phyloP scores from a whole-genome alignment of 2,888 invertebrate genomes.

The Sialis lutaria region DNA sequence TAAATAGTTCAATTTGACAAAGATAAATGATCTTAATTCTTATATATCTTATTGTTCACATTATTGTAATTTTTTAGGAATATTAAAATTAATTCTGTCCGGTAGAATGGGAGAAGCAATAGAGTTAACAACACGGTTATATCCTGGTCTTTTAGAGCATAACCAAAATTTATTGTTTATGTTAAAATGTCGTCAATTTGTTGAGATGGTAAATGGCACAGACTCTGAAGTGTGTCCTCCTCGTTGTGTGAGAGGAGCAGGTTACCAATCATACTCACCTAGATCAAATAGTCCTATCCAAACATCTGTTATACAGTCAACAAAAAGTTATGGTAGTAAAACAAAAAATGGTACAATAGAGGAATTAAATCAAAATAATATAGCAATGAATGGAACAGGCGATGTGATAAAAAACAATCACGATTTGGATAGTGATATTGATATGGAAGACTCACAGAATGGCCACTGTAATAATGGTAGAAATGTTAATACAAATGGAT shows the following conservation, averaged over 20 bases:
- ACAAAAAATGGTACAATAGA: conserved; percentile 20
- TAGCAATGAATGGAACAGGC: conserved; percentile 22
- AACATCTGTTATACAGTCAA: conserved; percentile 73
- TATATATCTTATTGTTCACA: too few relatives aligned
- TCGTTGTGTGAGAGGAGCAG: conserved; percentile 20
- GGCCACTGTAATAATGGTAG: conserved; percentile 22
- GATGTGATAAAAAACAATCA: conserved; percentile 20
- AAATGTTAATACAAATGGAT: conserved; percentile 28
- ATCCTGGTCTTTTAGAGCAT: conserved; percentile 83
- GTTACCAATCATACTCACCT: conserved; percentile 9
- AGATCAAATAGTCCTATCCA: conserved; percentile 37
- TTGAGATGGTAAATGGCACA: conserved; percentile 93
- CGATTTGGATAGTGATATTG: conserved; percentile 32
- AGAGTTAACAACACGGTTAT: conserved; percentile 70
- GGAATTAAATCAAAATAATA: conserved; percentile 32
- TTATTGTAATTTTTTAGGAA: conserved; percentile 38
- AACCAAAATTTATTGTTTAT: conserved; percentile 86
- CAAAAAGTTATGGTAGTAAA: conserved; percentile 30
- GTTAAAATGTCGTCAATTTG: conserved; percentile 95
- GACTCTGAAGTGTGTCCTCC: conserved; percentile 46
- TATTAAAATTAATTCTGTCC: conserved; percentile 77
- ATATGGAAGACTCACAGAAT: conserved; percentile 29
- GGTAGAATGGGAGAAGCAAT: conserved; percentile 95
- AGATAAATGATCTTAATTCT: too few relatives aligned
- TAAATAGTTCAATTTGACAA: too few relatives aligned